Percentiles rank a stretch among this genome's conserved stretches.
phyloP scores from a whole-genome alignment of 2,888 invertebrate species.

The Priocnemis perturbator region DNA sequence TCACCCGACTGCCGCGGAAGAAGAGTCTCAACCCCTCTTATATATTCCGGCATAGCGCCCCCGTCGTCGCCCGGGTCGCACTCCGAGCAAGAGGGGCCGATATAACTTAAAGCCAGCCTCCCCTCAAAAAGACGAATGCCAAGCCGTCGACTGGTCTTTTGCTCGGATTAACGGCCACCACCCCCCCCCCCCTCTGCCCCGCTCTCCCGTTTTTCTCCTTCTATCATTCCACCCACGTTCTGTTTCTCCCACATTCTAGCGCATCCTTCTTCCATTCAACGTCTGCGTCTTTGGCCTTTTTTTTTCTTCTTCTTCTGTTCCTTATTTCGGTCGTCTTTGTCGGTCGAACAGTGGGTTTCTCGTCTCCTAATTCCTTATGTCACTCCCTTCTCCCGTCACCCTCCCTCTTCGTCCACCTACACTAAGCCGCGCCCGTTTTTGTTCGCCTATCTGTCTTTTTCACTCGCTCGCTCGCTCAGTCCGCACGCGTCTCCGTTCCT shows the following conservation, averaged over 20 bases:
- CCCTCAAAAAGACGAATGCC: slow-evolving; percentile 53
- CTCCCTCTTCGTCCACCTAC: too few species aligned
- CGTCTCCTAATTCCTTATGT: too few species aligned
- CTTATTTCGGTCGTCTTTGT: too few species aligned
- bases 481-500: slow-evolving; percentile 8
- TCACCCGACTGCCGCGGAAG: slow-evolving; percentile 46
- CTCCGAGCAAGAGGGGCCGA: slow-evolving; percentile 32
- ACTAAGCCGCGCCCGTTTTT: too few species aligned
- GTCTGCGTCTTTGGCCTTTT: too few species aligned
- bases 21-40: slow-evolving; percentile 20
- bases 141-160: slow-evolving; percentile 54
- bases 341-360: too few species aligned
- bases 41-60: slow-evolving; percentile 32
- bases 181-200: not conserved
- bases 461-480: slow-evolving; percentile 15
- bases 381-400: too few species aligned
- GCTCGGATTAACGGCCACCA: slow-evolving; percentile 55
- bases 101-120: slow-evolving; percentile 45
- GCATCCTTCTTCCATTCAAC: not conserved
- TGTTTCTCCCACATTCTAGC: not conserved
- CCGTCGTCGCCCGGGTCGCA: slow-evolving; percentile 26
- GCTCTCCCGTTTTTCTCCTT: not conserved
- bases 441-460: not conserved
- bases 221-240: not conserved
- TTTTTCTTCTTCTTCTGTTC: too few species aligned